Base-by-base conservation (phyloP, 2,113 vertebrate genomes). In the Nycticorax nycticorax region DNA sequence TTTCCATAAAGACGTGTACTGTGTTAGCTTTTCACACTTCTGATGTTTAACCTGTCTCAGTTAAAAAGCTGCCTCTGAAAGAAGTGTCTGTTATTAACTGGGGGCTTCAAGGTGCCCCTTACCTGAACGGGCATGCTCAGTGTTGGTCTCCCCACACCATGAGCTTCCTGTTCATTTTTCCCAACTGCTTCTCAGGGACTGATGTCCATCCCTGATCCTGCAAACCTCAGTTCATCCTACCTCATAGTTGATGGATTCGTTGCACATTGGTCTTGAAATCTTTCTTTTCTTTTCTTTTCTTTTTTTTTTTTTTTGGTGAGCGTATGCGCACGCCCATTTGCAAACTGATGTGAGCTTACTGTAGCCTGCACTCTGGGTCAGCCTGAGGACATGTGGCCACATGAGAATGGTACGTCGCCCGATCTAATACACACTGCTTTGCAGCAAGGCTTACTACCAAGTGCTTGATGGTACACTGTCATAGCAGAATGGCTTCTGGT, bases 291-390 rank as follows among this genome's bases (percentile, higher is more conserved):
- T 9, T 21, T 15, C 48, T 55, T 33, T 85, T n/a, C 30, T 28
- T 32, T 24, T 53, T 52, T 20, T 47, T 47, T 48, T 48, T 23
- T 48, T 85, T 35, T n/a, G 9, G n/a, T 78, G 92, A 92, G 60
- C 67, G n/a, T 94, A 55, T 93, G 81, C 87, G 69, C 92, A 91
- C 22, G 23, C 56, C 90, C 69, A 85, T 94, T 96, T 97, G 92
- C 92, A 96, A 81, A 92, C 92, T 43, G 92, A 72, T 93, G 85
- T 93, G 93, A 94, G 95, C 89, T 97, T 91, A 93, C 89, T 77
- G 89, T 96, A 94, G 89, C 79, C 92, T 91, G 80, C 89, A 74
- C 14, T 86, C 80, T 94, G 93, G 47, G 92, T 81, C 93, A 94
- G 81, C 96, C 88, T 88, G 93, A 82, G 69, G 85, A 95, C 92